A percentile compares a stretch with the other conserved stretches of the same genome.
Evolutionary conservation across 1,140 invertebrate species (phyloP).

Genomic region (Hestina assimilis): DNA sequence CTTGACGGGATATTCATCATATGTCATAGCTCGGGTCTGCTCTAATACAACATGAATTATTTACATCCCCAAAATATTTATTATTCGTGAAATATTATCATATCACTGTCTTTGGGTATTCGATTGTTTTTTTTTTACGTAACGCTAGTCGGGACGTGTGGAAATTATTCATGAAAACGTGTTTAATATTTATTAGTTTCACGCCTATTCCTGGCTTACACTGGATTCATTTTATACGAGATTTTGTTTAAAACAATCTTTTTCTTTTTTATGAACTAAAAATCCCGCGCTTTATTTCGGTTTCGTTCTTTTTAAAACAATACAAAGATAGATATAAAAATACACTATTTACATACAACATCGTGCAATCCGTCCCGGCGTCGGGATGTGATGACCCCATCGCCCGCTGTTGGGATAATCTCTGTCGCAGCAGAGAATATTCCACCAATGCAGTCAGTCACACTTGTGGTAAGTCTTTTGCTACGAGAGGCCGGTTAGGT

Average conservation of each 20-base stretch:
- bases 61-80: not conserved
- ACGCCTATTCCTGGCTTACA: not conserved
- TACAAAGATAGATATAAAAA: too few species aligned
- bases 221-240: not conserved
- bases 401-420: too few species aligned
- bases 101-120: slow-evolving; percentile 6
- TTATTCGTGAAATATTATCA: slow-evolving; percentile 3
- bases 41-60: slow-evolving; percentile 17
- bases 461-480: too few species aligned
- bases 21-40: not conserved
- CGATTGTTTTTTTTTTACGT: slow-evolving; percentile 3
- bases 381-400: too few species aligned
- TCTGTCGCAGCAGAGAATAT: too few species aligned
- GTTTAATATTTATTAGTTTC: slow-evolving; percentile 9
- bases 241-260: not conserved
- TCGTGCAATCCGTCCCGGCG: too few species aligned
- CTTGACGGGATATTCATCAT: not conserved
- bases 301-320: too few species aligned
- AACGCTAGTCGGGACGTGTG: not conserved
- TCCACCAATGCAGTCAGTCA: too few species aligned
- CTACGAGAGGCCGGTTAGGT: too few species aligned
- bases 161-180: slow-evolving; percentile 2
- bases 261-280: too few species aligned
- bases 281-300: too few species aligned
- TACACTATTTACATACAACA: too few species aligned